phyloP scores from a whole-genome alignment of 2,797 vertebrate genomes.

The Loris lydekkerianus region DNA sequence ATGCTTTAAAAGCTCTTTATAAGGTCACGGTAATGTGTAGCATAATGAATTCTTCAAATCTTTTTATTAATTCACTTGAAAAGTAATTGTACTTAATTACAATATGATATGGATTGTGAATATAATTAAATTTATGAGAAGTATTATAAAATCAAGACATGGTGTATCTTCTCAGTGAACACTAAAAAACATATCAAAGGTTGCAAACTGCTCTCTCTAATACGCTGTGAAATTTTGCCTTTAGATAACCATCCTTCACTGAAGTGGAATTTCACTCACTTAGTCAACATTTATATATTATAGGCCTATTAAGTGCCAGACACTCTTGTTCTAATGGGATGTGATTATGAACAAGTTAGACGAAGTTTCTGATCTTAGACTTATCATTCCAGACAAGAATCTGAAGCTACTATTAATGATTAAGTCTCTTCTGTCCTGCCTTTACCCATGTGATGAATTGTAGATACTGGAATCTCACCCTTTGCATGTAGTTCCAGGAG shows the following conservation, averaged over 20 bases:
- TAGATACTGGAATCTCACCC: not conserved
- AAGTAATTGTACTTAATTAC: slow-evolving; percentile 47
- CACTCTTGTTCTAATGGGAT: not conserved
- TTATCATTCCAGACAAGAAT: not conserved
- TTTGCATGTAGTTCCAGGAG: fast-evolving
- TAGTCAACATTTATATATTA: not conserved
- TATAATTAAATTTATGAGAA: slow-evolving; percentile 61
- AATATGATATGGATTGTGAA: not conserved
- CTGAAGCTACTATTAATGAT: not conserved
- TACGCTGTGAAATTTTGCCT: not conserved
- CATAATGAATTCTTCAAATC: slow-evolving; percentile 52
- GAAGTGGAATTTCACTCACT: slow-evolving; percentile 20
- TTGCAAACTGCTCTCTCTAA: not conserved
- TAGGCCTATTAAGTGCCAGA: not conserved
- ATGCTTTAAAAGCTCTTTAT: slow-evolving; percentile 59
- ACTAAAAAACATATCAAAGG: not conserved
- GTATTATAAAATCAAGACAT: slow-evolving; percentile 58
- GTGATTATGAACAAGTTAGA: not conserved
- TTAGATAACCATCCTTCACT: not conserved
- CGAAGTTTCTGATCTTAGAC: not conserved
- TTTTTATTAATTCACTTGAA: slow-evolving; percentile 57
- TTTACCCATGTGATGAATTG: not conserved
- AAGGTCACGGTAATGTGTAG: not conserved
- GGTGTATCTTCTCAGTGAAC: not conserved
- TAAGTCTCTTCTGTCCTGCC: not conserved